These are phyloP conservation scores for Drosophila crucigera DNA, from an alignment of 2,888 invertebrate species.

Conservation along the genomic window DNA sequence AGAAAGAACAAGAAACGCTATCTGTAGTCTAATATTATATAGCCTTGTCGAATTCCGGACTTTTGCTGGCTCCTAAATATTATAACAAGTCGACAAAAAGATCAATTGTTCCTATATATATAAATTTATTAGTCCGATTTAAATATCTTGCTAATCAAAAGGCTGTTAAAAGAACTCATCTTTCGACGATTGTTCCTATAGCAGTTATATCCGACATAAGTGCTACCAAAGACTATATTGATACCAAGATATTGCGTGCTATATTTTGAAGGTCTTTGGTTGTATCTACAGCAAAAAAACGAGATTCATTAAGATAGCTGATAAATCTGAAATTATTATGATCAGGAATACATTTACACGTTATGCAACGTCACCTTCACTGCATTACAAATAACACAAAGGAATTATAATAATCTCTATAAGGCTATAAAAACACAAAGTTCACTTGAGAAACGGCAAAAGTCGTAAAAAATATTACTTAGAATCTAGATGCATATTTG, in stretches of 20 bases:
- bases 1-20: neutral
- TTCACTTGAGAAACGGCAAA: constrained; percentile 3
- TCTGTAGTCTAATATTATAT: neutral
- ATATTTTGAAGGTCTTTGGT: neutral
- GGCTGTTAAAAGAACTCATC: neutral
- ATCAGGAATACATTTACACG: neutral
- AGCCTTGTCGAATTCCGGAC: neutral
- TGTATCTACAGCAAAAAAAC: neutral
- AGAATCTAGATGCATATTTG: constrained; percentile 14
- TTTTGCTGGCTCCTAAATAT: neutral
- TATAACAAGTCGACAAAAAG: neutral
- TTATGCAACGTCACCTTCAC: neutral
- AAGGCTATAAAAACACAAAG: neutral
- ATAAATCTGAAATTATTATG: neutral
- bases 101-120: neutral
- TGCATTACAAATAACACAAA: neutral
- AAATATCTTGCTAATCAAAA: neutral
- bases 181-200: neutral
- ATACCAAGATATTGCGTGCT: accelerated
- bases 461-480: constrained; percentile 1
- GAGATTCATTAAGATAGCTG: neutral
- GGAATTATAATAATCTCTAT: neutral
- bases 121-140: neutral
- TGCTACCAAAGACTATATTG: neutral
- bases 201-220: neutral